phyloP scores from a whole-genome alignment of 2,113 vertebrate species.

The Callorhinus ursinus region DNA sequence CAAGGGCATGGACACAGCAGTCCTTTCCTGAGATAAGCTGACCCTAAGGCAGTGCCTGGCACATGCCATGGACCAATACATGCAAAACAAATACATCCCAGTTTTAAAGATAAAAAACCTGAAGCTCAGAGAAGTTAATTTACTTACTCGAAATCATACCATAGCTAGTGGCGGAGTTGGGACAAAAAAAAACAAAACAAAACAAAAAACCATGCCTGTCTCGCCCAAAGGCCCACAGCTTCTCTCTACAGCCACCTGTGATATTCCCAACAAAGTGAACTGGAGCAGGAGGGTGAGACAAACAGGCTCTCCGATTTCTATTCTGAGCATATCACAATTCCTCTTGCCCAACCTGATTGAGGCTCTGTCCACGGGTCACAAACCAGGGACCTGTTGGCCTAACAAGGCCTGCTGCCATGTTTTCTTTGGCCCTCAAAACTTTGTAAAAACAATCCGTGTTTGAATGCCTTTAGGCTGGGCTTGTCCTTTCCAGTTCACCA shows the following conservation, averaged over 20 bases:
- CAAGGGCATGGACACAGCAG: rapidly evolving
- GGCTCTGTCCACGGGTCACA: conserved; percentile 10
- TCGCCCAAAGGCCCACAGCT: rapidly evolving
- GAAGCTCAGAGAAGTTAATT: background rate
- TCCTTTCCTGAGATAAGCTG: background rate
- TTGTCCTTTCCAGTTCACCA: background rate
- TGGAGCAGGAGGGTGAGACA: rapidly evolving
- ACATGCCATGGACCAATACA: rapidly evolving
- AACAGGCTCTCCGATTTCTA: background rate
- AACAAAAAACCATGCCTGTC: background rate
- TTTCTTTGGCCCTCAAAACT: background rate
- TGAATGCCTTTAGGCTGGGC: background rate
- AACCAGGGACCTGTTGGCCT: background rate
- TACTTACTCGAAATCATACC: background rate
- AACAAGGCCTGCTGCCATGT: background rate
- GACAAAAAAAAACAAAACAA: background rate
- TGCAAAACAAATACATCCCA: background rate
- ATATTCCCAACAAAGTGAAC: background rate
- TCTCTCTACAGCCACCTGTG: background rate
- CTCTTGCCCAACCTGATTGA: background rate
- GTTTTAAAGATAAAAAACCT: background rate
- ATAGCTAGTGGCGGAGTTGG: background rate
- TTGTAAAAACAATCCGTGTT: background rate
- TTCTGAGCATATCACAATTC: background rate
- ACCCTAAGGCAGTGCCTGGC: rapidly evolving